Conservation (phyloP, 2,113 vertebrate species). For the Notarius quadriscutis region DNA sequence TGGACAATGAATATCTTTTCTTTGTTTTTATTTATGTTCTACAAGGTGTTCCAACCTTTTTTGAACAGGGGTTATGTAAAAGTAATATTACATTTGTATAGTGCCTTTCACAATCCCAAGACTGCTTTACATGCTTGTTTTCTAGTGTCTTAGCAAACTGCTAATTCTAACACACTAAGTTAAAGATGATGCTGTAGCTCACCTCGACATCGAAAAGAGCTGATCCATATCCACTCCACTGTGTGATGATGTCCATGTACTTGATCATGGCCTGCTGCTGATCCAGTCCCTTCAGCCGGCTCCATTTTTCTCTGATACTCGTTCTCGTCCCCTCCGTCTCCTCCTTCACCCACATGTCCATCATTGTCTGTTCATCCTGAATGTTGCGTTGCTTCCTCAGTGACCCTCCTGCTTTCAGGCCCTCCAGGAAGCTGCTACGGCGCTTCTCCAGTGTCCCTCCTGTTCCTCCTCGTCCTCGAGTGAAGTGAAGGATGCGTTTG, state of each 20-base stretch:
- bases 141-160: not conserved
- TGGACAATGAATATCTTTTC: no score
- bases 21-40: no score
- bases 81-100: no score
- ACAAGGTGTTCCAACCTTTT: no score
- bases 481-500: constrained; percentile 84
- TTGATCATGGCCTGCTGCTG: constrained; percentile 92
- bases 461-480: constrained; percentile 73
- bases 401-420: constrained; percentile 86
- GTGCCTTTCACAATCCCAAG: no score
- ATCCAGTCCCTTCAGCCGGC: constrained; percentile 80
- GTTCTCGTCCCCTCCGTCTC: constrained; percentile 86
- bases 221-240: constrained; percentile 90
- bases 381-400: constrained; percentile 85
- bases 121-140: not conserved
- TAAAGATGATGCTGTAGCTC: constrained; percentile 42
- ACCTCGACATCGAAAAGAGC: constrained; percentile 93
- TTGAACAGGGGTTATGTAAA: no score
- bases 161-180: not conserved
- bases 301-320: constrained; percentile 88
- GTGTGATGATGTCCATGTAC: constrained; percentile 88
- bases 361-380: constrained; percentile 87
- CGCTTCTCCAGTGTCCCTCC: constrained; percentile 64
- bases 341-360: constrained; percentile 94
- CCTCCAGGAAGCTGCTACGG: constrained; percentile 89